Percentiles rank a stretch among this genome's conserved stretches.
Conservation (phyloP, 2,797 vertebrate genomes). For the Cichlasoma orientale region DNA sequence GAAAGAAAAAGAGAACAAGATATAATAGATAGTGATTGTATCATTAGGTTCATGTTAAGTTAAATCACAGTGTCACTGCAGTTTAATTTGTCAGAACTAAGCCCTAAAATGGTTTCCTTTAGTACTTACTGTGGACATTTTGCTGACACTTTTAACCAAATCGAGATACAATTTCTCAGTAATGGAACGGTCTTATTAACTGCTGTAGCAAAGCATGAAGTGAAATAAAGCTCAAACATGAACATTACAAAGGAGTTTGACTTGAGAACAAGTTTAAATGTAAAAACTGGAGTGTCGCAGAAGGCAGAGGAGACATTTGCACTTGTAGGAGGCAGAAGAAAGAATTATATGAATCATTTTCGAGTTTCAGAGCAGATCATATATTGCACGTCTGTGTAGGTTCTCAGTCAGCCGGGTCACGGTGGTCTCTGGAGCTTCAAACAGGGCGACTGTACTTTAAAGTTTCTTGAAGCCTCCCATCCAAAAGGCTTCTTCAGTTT, state of each 20-base stretch:
- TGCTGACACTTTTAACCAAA: not conserved
- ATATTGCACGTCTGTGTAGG: not conserved
- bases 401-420: too few species aligned
- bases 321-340: not conserved
- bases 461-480: too few species aligned
- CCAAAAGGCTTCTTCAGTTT: too few species aligned
- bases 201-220: not conserved
- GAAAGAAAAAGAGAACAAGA: not conserved
- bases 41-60: not conserved
- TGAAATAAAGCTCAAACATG: not conserved
- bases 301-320: not conserved
- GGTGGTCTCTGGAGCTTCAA: too few species aligned
- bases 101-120: not conserved
- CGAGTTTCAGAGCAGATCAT: not conserved
- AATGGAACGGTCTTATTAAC: not conserved
- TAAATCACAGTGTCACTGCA: not conserved
- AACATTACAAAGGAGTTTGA: not conserved
- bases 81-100: slow-evolving; percentile 24
- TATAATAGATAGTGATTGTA: not conserved
- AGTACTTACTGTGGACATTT: not conserved
- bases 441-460: too few species aligned
- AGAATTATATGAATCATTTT: not conserved
- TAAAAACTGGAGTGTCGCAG: not conserved
- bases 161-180: not conserved
- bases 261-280: not conserved